A percentile compares a stretch with the other conserved stretches of the same genome.
These are phyloP conservation scores for Vespertilio murinus DNA, from an alignment of 2,797 vertebrate genomes.

Conservation along the genomic window DNA sequence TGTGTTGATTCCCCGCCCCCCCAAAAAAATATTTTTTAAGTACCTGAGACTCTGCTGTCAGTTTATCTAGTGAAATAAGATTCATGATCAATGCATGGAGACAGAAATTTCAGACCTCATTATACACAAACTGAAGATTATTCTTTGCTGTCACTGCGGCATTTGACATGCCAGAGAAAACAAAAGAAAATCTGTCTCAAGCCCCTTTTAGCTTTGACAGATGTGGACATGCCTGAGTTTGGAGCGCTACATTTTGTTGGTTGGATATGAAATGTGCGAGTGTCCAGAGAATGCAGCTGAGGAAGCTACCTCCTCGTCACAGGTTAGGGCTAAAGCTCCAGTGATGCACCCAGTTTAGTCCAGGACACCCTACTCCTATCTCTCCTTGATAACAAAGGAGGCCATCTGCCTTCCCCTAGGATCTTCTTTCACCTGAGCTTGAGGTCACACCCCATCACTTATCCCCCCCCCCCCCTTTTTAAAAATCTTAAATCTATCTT, in stretches of 20 bases:
- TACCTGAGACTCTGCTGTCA: slow-evolving; percentile 82
- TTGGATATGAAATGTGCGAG: slow-evolving; percentile 41
- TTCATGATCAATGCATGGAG: slow-evolving; percentile 75
- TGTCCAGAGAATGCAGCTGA: background rate
- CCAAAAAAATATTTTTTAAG: slow-evolving; percentile 74
- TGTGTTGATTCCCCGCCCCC: background rate
- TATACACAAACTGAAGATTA: slow-evolving; percentile 76
- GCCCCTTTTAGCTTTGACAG: slow-evolving; percentile 68
- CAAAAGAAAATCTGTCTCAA: slow-evolving; percentile 76
- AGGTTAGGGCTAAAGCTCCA: background rate
- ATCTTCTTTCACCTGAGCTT: background rate
- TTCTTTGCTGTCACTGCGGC: slow-evolving; percentile 81
- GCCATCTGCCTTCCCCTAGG: background rate
- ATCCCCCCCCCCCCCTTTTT: background rate
- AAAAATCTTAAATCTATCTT: background rate
- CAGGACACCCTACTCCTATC: background rate
- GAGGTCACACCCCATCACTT: background rate
- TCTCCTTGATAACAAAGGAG: background rate
- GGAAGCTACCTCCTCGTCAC: background rate
- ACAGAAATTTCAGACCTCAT: slow-evolving; percentile 83
- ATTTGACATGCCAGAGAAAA: slow-evolving; percentile 73
- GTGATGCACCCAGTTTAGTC: background rate
- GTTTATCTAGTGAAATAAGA: slow-evolving; percentile 78
- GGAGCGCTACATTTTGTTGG: slow-evolving; percentile 56
- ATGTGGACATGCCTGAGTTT: background rate